Base-by-base conservation (phyloP, 2,888 invertebrate genomes). In the Acleris cristana region DNA sequence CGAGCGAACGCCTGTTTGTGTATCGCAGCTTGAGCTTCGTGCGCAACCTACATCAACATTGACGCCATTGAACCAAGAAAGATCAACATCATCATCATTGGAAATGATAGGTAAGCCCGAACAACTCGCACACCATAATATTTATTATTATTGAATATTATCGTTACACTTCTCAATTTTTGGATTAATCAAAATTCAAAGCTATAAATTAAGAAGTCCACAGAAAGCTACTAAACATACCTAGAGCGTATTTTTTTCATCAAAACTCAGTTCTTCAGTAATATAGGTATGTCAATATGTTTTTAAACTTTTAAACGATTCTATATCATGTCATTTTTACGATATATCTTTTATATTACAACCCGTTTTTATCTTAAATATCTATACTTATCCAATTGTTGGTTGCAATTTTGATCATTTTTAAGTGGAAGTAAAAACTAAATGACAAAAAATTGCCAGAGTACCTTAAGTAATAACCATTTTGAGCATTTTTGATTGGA, bases 21-120 rank as follows among this genome's bases (percentile, higher is more conserved):
- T 76, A 65, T 71, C 75, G 74, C 76, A 75, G 74, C 74, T 71
- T 71, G 76, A 75, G 77, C 76, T 76, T 81, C 79, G 82, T 84
- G 79, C 90, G 83, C 85, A 92, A 92, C 92, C 92, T 92, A 92
- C 91, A 83, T 82, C 92, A 92, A 92, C 92, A 92, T 83, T 83
- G 82, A 86, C 87, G 81, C 82, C 84, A 88, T 92, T 92, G 88
- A 79, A 82, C 87, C 83, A 76, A 75, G 76, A 75, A 73, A 79
- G 74, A 72, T 77, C 74, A 80, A 79, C 79, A 84, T 83, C 84
- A 83, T 84, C 85, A 83, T 80, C 80, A 76, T 71, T 71, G 75
- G 86, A 82, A 76, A 92, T 92, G 92, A 92, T 92, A 83, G 91
- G 92, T 92, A 79, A 92, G 92, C 76, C 26, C 55, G 73, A 71